Percentiles rank a stretch among this genome's conserved stretches.
These are phyloP conservation scores for Acridotheres tristis DNA, from an alignment of 2,797 vertebrate genomes.

Conservation along the genomic window DNA sequence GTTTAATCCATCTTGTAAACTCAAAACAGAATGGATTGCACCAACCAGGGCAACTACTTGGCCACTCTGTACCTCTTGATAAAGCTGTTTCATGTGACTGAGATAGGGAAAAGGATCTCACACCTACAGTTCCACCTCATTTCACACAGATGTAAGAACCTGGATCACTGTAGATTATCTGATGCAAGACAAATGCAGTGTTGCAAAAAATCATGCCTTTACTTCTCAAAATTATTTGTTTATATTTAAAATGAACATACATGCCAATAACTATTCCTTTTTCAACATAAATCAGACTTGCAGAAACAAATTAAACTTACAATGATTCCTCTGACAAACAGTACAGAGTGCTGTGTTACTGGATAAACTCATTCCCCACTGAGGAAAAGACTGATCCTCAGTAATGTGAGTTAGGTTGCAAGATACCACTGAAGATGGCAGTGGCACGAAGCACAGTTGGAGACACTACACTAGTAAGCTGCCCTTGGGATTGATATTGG, in stretches of 20 bases:
- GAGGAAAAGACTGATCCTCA: background rate
- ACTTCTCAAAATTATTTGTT: background rate
- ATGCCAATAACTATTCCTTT: background rate
- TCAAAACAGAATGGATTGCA: background rate
- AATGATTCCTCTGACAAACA: background rate
- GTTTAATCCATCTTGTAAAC: background rate
- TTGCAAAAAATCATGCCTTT: background rate
- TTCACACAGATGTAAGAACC: background rate
- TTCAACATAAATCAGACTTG: background rate
- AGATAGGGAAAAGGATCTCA: background rate
- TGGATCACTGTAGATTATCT: background rate
- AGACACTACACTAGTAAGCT: background rate
- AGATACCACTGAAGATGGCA: background rate
- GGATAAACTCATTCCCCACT: background rate
- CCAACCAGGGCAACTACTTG: background rate
- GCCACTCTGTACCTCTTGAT: background rate
- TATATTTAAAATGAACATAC: background rate
- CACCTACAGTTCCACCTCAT: background rate
- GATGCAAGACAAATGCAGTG: background rate
- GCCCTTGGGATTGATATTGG: too few relatives aligned
- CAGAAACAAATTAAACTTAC: background rate
- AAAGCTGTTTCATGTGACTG: background rate
- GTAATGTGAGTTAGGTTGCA: background rate
- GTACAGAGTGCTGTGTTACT: background rate
- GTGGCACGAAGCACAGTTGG: rapidly evolving